phyloP scores from a whole-genome alignment of 2,888 invertebrate species.

The Branchipolynoe longqiensis region DNA sequence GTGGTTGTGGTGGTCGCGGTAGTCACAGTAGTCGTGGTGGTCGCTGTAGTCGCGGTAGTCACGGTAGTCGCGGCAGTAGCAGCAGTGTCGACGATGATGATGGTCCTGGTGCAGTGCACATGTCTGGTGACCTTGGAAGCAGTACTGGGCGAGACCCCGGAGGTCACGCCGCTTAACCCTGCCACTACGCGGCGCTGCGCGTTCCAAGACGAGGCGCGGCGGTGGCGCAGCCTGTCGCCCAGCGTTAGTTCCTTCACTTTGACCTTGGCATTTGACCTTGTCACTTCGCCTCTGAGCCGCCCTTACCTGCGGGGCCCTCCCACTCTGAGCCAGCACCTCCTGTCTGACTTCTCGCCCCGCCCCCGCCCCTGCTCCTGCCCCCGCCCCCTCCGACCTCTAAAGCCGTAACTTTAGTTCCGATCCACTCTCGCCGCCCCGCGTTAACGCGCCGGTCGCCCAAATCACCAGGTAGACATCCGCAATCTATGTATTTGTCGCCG shows the following conservation, averaged over 20 bases:
- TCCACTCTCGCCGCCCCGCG: background rate
- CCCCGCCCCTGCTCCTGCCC: slow-evolving; percentile 35
- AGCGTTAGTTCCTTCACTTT: background rate
- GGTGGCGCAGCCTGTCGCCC: background rate
- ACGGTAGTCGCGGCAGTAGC: no score
- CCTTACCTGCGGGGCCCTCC: slow-evolving; percentile 34
- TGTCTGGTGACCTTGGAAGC: slow-evolving; percentile 18
- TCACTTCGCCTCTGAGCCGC: slow-evolving; percentile 2
- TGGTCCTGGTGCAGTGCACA: slow-evolving; percentile 14
- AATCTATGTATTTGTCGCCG: slow-evolving; percentile 12
- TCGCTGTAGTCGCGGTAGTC: no score
- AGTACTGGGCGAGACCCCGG: background rate
- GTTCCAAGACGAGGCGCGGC: background rate
- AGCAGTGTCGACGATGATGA: no score
- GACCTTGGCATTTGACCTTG: slow-evolving; percentile 47
- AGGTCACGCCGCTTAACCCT: slow-evolving; percentile 43
- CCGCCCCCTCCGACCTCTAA: background rate
- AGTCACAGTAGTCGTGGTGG: no score
- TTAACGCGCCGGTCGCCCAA: slow-evolving; percentile 21
- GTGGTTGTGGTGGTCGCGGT: no score
- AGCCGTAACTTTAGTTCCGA: no score
- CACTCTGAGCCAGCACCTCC: background rate
- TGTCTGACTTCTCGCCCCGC: slow-evolving; percentile 25
- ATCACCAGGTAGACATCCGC: slow-evolving; percentile 29
- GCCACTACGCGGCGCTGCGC: slow-evolving; percentile 4